Evolutionary conservation across 2,113 vertebrate species (phyloP), one percentile per base, ranked within the genome.

Genomic region (Carassius carassius): DNA sequence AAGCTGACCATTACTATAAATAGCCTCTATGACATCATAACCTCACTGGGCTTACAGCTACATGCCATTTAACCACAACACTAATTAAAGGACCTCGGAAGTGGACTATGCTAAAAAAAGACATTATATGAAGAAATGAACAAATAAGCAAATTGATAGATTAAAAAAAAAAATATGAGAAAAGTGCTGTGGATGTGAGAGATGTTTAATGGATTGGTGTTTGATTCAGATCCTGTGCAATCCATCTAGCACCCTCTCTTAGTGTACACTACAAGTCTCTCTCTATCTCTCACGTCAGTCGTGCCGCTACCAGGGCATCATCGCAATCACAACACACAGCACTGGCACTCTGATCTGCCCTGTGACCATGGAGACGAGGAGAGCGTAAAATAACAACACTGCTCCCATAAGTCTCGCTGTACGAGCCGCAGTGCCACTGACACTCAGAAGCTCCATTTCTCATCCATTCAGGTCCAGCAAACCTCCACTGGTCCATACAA

Each of bases 341-440:
- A 13, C 35, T 56, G 70, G 19, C 72, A 17, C 49, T 60, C 63
- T 23, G 75, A 37, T 69, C 29, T 85, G 56, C 84, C 78, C 60
- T 16, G 73, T 70, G 79, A 82, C 85, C 80, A 86, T 82, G 85
- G 85, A 82, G 80, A 86, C 51, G 65, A 77, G 25, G 56, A 81
- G 56, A 81, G 80, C 37, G 25, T 77, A 82, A 60, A 85, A 83
- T 58, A 78, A 56, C 76, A 69, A 75, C 58, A 32, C 47, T 60
- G 60, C 83, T 69, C 21, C 77, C 63, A 51, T 51, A 51, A 54
- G 60, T 73, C 54, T 70, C 73, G 19, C 35, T 83, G 65, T 44
- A 29, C 13, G 14, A 62, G n/a, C 51, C 16, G 47, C 49, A 29
- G 32, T 62, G 32, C 62, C 69, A 60, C 21, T n/a, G 14, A 58